Evolutionary conservation across 2,113 vertebrate genomes (phyloP), one percentile per base, ranked within the genome.

Genomic region (Burhinus bistriatus): DNA sequence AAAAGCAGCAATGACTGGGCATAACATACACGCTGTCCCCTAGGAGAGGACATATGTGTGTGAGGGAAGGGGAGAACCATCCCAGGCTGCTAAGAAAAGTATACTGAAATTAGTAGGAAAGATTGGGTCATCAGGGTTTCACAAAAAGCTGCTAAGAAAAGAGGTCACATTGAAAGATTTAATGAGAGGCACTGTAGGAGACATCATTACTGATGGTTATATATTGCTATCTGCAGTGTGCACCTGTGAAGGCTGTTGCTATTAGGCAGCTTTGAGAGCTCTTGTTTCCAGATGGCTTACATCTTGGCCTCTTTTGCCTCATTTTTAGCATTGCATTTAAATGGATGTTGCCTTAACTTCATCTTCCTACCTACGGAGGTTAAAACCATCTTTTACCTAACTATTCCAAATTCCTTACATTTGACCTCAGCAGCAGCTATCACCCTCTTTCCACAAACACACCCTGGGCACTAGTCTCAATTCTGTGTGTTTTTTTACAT

Each of bases 41-140:
- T 6, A 76, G 57, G 49, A 80, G 11, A 83, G 58, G 8, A 29
- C 47, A 66, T 11, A 20, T 0, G 0, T 17, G 40, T 4, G 5
- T 12, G 25, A 81, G 47, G 19, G 54, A 55, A 89, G 16, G 11
- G 20, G 7, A 89, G 38, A 69, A 87, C 40, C n/a, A 61, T 32
- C 42, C 38, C 36, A 71, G 40, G 36, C 58, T 87, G 17, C 73
- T 64, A 51, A 72, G n/a, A n/a, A 80, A 40, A 16, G 8, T 47
- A 25, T 9, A 30, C 0, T 25, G 40, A 51, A 80, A 93, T 34
- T 29, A 64, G 22, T 34, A 80, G 80, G 10, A 51, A 89, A 58
- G 30, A 70, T 11, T 30, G 16, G 7, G 36, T 36, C 32, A n/a
- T n/a, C 55, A 58, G 68, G 14, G 13, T 81, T 86, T 89, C 42